Evolutionary conservation across 2,797 vertebrate species (phyloP), one percentile per base, ranked within the genome.

Genomic region (Acanthurus lineatus): DNA sequence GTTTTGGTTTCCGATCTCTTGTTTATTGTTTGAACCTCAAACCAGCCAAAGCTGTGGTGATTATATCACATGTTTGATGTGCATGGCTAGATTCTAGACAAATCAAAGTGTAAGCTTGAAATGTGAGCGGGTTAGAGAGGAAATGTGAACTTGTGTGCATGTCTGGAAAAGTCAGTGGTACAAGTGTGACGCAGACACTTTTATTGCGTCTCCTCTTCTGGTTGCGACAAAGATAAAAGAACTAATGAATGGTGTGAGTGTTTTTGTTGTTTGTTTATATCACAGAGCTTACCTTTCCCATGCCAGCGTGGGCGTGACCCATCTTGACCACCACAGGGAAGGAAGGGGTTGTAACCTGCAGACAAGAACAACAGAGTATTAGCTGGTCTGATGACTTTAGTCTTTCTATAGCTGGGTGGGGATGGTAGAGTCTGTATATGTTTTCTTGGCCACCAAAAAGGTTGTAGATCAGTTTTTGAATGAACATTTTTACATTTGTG

Each of bases 301-400:
- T 97, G 82, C 98, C 98, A 1, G 97, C 95, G 56, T 99, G 94
- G 76, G 97, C 98, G 25, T 98, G 98, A 28, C 98, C 98, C 94
- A 99, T 95, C 92, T 99, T 99, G 84, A 99, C 95, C 71, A 99
- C 98, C 86, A 97, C 95, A 0, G 98, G 98, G 76, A 97, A 98
- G 68, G 94, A 92, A 0, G 96, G 95, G 48, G 93, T 94, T 53
- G 96, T 91, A 60, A 96, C 83, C 98, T 99, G 96, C 77, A 94
- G 44, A 32, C 28, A 85, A 88, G 15, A n/a, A 38, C 28, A 74
- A 16, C 22, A 74, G 5, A 69, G 58, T n/a, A 66, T 74, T 8
- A 82, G 9, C 61, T 54, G 44, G 9, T 61, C 5, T 58, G 17
- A 61, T 53, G 48, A 62, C 32, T 9, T 20, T 2, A 0, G 7